phyloP scores from a whole-genome alignment of 2,113 vertebrate genomes.

The Xenopus borealis region DNA sequence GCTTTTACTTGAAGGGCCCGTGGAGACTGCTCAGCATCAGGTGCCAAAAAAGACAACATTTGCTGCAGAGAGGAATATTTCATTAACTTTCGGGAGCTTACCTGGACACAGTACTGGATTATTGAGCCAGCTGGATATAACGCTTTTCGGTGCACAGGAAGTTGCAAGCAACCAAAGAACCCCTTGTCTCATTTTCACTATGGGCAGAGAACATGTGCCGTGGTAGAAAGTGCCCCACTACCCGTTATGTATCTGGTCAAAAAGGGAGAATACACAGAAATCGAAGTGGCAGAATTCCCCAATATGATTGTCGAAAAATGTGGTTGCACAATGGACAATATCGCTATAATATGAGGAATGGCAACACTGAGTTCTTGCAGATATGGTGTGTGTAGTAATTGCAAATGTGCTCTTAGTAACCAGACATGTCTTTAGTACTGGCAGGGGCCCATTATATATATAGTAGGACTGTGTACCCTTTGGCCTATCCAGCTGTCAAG shows the following conservation, averaged over 20 bases:
- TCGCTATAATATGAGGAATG: constrained; percentile 65
- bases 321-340: constrained; percentile 71
- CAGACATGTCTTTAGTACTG: not conserved
- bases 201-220: constrained; percentile 69
- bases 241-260: constrained; percentile 86
- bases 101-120: constrained; percentile 83
- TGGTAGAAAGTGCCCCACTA: constrained; percentile 69
- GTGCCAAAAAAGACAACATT: constrained; percentile 46
- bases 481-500: no score
- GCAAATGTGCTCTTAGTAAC: not conserved
- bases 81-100: constrained; percentile 74
- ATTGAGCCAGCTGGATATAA: constrained; percentile 77
- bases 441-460: not conserved
- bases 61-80: constrained; percentile 81
- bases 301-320: constrained; percentile 82
- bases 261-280: constrained; percentile 83
- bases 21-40: constrained; percentile 71
- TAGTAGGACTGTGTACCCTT: no score
- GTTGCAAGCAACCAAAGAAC: constrained; percentile 68
- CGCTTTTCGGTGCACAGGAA: constrained; percentile 71
- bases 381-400: not conserved
- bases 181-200: constrained; percentile 57
- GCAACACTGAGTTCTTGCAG: not conserved
- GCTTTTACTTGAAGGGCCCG: constrained; percentile 60
- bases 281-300: constrained; percentile 84